phyloP scores from a whole-genome alignment of 2,113 vertebrate genomes.

The Neomonachus schauinslandi region DNA sequence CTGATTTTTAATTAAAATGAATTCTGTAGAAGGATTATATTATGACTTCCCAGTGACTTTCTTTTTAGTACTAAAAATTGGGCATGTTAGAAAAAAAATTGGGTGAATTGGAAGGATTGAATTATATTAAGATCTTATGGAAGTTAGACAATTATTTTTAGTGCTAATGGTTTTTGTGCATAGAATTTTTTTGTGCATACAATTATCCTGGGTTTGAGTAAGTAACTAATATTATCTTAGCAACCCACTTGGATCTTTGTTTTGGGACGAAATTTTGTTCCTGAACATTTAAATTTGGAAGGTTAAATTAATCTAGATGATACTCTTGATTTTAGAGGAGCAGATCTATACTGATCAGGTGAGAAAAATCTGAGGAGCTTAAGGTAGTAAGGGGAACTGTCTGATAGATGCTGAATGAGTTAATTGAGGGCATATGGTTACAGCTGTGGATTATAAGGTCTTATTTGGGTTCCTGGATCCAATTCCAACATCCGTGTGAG shows the following conservation, averaged over 20 bases:
- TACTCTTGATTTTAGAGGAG: not conserved
- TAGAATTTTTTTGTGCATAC: not conserved
- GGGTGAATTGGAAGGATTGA: not conserved
- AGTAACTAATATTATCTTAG: not conserved
- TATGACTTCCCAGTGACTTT: slow-evolving; percentile 21
- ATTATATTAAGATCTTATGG: slow-evolving; percentile 5
- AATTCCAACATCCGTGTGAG: not conserved
- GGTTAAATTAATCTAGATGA: not conserved
- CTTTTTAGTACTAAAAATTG: not conserved
- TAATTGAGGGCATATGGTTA: not conserved
- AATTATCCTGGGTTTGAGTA: not conserved
- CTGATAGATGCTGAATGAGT: not conserved
- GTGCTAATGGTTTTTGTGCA: not conserved
- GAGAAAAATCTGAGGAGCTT: slow-evolving; percentile 26
- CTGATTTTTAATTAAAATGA: slow-evolving; percentile 73
- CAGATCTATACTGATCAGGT: not conserved
- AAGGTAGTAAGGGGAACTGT: not conserved
- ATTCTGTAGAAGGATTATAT: slow-evolving; percentile 53
- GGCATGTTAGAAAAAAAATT: not conserved
- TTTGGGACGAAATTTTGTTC: not conserved
- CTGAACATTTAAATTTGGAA: slow-evolving; percentile 2
- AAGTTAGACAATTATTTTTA: slow-evolving; percentile 58
- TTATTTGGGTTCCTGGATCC: not conserved
- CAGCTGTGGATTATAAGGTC: not conserved
- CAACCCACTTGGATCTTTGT: not conserved